phyloP scores from a whole-genome alignment of 2,113 vertebrate genomes.

The Cervus canadensis region DNA sequence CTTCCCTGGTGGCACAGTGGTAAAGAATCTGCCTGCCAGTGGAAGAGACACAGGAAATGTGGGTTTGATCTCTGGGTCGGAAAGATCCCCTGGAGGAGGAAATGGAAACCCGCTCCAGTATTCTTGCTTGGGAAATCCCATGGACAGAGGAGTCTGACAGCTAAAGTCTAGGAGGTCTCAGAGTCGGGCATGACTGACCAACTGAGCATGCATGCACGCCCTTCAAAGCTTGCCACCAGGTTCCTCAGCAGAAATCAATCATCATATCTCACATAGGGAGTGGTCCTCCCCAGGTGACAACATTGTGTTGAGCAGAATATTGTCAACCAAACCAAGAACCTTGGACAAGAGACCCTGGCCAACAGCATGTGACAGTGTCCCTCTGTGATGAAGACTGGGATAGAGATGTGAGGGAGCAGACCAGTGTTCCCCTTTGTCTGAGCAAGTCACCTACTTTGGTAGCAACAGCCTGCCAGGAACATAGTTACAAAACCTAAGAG shows the following conservation, averaged over 20 bases:
- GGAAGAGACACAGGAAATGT: neutral
- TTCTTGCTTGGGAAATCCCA: neutral
- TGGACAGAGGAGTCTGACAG: neutral
- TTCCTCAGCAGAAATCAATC: constrained; percentile 48
- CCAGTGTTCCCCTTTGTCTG: neutral
- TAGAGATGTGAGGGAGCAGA: constrained; percentile 19
- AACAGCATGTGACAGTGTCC: constrained; percentile 28
- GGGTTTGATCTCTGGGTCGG: neutral
- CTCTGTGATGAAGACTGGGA: constrained; percentile 54
- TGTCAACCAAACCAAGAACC: constrained; percentile 29
- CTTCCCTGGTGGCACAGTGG: neutral
- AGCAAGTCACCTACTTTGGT: neutral
- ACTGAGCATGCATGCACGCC: neutral
- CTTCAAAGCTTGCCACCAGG: constrained; percentile 58
- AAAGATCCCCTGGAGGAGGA: neutral
- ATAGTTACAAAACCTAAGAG: neutral
- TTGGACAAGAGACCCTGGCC: neutral
- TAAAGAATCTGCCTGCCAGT: neutral
- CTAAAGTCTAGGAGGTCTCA: neutral
- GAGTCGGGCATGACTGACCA: neutral
- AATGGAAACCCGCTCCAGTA: neutral
- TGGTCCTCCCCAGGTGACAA: neutral
- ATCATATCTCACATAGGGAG: constrained; percentile 47
- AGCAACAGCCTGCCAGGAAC: constrained; percentile 20
- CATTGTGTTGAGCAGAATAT: constrained; percentile 56